Conservation (phyloP, 2,797 vertebrate species). For the Microchirus variegatus region DNA sequence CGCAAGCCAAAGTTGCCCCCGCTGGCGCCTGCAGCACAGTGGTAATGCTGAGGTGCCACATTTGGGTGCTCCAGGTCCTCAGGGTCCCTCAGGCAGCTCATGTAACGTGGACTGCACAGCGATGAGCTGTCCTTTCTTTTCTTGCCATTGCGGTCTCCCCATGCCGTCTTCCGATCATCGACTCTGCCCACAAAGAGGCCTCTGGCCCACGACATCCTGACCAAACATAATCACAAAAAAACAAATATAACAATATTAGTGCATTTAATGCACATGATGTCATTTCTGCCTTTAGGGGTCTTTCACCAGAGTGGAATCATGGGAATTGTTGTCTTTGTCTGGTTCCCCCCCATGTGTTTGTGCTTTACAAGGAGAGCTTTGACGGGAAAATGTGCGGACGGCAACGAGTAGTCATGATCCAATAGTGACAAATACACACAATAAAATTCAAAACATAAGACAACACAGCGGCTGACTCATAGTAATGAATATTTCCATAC, state of each 20-base stretch:
- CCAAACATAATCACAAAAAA: constrained; percentile 7
- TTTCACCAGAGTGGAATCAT: no score
- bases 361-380: no score
- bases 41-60: constrained; percentile 71
- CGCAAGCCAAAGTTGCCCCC: constrained; percentile 80
- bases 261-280: background rate
- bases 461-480: no score
- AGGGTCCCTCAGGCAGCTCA: constrained; percentile 94
- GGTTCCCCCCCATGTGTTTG: no score
- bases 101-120: constrained; percentile 90
- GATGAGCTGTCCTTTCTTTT: constrained; percentile 85
- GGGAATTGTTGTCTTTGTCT: no score
- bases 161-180: constrained; percentile 93
- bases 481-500: no score
- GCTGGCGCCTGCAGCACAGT: constrained; percentile 63
- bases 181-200: constrained; percentile 90
- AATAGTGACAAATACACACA: no score
- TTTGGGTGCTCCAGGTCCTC: constrained; percentile 81
- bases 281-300: no score
- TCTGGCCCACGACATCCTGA: constrained; percentile 97
- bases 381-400: no score
- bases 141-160: constrained; percentile 96
- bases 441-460: no score
- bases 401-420: no score
- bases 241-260: background rate